Base-by-base conservation (phyloP, 1,140 invertebrate species). In the Sogatella furcifera region DNA sequence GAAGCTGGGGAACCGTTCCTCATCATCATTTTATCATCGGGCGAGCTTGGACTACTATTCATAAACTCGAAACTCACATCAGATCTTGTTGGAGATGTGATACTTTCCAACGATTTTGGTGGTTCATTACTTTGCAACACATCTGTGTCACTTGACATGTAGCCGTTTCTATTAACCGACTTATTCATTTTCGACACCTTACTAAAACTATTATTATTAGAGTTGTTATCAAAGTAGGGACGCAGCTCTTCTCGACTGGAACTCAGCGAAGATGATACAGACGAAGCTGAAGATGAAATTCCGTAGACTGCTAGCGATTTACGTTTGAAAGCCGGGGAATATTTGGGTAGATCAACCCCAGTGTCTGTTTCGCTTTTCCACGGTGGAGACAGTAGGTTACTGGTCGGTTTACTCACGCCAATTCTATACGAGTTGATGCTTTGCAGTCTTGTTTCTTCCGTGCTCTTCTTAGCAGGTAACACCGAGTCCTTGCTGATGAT, bases 241-340 rank as follows among this genome's bases (percentile, higher is more conserved):
- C 67, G 60, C 11, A 68, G 53, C 21, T 68, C 68, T 58, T 71
- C 67, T 22, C 66, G 64, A 34, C 68, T 67, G 11, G 69, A 67
- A 43, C 65, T 66, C 14, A 67, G 55, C n/a, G 67, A 66, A n/a
- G 69, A 67, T 22, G 66, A 64, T 4, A 67, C 63, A 21, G 68
- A 65, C 19, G 69, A 67, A 5, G 61, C 62, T 17, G 62, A 67
- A 34, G 70, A 72, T 41, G 72, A 73, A 54, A 73, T 72, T 41
- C 77, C 77, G 69, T 84, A 85, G 4, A 86, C 78, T 61, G 86
- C 79, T 17, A 89, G 72, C 43, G 80, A 81, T 73, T 88, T 88
- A 56, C 87, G 72, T 70, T 90, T 91, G 68, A 90, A 90, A 1
- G 88, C 88, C 24, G 88, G 88, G 1, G 87, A 90, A 76, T 90